Evolutionary conservation across 2,113 vertebrate species (phyloP).

Genomic region (Xenopus borealis): DNA sequence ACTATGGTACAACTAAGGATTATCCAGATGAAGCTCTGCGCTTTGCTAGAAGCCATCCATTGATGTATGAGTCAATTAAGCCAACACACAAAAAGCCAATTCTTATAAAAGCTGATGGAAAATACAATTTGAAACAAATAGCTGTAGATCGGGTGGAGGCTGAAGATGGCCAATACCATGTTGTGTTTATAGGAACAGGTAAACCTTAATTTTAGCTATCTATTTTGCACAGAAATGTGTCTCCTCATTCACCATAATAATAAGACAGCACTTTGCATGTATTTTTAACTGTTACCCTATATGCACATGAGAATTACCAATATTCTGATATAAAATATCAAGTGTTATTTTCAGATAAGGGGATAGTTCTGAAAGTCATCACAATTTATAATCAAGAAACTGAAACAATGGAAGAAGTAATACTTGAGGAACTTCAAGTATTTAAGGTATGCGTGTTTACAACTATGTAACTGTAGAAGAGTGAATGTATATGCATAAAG

Average conservation of each 20-base stretch:
- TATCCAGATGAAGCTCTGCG: slow-evolving; percentile 92
- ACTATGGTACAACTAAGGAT: slow-evolving; percentile 84
- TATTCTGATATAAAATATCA: not conserved
- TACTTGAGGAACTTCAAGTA: slow-evolving; percentile 91
- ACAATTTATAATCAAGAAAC: slow-evolving; percentile 94
- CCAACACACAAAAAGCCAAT: slow-evolving; percentile 83
- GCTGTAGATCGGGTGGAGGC: slow-evolving; percentile 93
- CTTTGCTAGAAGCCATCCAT: slow-evolving; percentile 84
- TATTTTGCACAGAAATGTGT: too few species aligned
- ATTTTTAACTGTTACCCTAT: too few species aligned
- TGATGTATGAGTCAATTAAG: slow-evolving; percentile 87
- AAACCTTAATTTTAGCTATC: slow-evolving; percentile 17
- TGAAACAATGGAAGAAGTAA: slow-evolving; percentile 92
- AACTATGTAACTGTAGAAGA: too few species aligned
- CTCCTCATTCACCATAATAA: too few species aligned
- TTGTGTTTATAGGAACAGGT: slow-evolving; percentile 96
- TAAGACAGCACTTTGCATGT: too few species aligned
- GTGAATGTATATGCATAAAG: too few species aligned
- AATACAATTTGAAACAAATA: slow-evolving; percentile 85
- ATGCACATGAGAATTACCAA: not conserved
- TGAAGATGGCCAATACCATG: slow-evolving; percentile 93
- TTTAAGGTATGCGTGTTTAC: slow-evolving; percentile 76
- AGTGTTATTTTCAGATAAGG: slow-evolving; percentile 69
- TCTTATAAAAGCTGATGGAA: slow-evolving; percentile 83
- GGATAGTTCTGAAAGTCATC: slow-evolving; percentile 89